Evolutionary conservation across 2,113 vertebrate species (phyloP), one percentile per base, ranked within the genome.

Genomic region (Poeciliopsis retropinna): DNA sequence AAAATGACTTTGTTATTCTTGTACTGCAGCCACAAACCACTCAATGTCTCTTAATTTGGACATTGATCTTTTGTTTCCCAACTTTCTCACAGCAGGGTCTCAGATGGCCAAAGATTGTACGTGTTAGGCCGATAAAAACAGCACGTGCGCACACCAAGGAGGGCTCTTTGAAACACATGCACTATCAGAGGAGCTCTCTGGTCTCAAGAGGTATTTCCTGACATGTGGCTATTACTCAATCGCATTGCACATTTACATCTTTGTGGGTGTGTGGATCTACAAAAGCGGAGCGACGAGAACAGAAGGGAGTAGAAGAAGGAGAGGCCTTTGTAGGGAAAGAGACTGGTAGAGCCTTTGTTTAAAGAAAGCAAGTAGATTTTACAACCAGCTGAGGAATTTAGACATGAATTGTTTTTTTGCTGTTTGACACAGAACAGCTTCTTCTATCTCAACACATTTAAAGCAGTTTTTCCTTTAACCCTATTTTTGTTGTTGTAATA

Each of bases 1-100:
- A 78, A 83, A 92, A 91, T 88, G 78, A 92, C 79, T 89, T 37
- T 93, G 92, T 93, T 92, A 79, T 92, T 88, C 72, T 94, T 92
- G 89, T 37, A 28, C 60, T 41, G 3, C 51, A 22, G 89, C 91
- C 90, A 93, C 82, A 81, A 85, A 74, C 73, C 69, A 17, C 84
- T 90, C 76, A 22, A 51, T 79, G 81, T 87, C 76, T 81, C 78
- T 71, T 47, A 71, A 72, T 88, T 73, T 75, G 82, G 85, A 81
- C 47, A 27, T 66, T 6, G 64, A 63, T 67, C 44, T 34, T 47
- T 44, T 64, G 30, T 44, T n/a, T 63, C 63, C 17, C 5, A 8
- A 71, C 75, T 44, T 69, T 73, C 73, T 81, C 54, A 14, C 62
- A 70, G 37, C 12, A 1, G 73, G 76, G 64, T 68, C 72, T 78